Evolutionary conservation across 2,113 vertebrate genomes (phyloP).

Genomic region (Cinclus mexicanus): DNA sequence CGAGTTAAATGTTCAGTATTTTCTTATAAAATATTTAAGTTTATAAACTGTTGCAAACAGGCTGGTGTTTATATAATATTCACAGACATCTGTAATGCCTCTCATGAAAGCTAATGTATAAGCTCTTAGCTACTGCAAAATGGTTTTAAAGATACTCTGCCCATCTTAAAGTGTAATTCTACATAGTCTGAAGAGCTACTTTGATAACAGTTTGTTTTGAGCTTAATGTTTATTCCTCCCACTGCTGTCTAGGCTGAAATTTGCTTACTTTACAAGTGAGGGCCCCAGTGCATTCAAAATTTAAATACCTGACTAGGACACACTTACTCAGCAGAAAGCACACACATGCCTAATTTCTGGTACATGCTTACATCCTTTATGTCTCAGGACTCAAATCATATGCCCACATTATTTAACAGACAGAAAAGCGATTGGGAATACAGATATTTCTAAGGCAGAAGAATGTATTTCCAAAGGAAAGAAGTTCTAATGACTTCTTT

Average conservation of each 20-base stretch:
- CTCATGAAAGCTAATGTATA: conserved; percentile 61
- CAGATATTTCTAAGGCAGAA: not conserved
- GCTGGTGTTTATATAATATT: conserved; percentile 64
- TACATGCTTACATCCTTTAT: not conserved
- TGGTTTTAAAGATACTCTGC: conserved; percentile 50
- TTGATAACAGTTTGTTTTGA: conserved; percentile 46
- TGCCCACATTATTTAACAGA: not conserved
- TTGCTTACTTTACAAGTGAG: conserved; percentile 24
- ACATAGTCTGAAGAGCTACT: conserved; percentile 32
- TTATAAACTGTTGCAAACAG: conserved; percentile 67
- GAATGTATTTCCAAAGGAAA: not conserved
- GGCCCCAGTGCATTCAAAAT: conserved; percentile 48
- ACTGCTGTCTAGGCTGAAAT: conserved; percentile 31
- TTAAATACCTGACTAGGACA: conserved; percentile 45
- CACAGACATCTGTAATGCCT: conserved; percentile 65
- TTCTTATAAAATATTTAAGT: conserved; percentile 73
- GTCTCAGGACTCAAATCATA: conserved; percentile 9
- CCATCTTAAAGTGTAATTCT: conserved; percentile 46
- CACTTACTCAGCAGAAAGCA: conserved; percentile 50
- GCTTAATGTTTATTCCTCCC: conserved; percentile 56
- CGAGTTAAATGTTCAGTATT: conserved; percentile 59
- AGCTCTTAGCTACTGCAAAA: conserved; percentile 62
- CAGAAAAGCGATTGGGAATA: not conserved
- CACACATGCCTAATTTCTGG: conserved; percentile 24
- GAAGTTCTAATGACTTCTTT: not conserved